Evolutionary conservation across 2,797 vertebrate genomes (phyloP).

Genomic region (Myotis daubentonii): DNA sequence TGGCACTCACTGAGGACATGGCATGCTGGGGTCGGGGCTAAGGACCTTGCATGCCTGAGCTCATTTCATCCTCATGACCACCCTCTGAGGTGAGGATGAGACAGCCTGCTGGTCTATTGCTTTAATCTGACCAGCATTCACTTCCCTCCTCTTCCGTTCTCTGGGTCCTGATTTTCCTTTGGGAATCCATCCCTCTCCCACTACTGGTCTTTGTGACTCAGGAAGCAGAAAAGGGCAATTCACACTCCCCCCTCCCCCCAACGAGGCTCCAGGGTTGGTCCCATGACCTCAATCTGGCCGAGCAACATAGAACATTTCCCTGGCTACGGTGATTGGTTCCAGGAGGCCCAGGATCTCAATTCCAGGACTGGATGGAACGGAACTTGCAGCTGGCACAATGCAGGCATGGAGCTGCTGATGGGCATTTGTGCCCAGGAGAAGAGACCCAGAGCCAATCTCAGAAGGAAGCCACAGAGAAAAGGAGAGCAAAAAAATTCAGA

Average conservation of each 20-base stretch:
- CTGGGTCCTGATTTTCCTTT: not conserved
- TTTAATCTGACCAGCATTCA: not conserved
- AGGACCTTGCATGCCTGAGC: not conserved
- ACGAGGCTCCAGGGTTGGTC: not conserved
- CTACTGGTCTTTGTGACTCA: not conserved
- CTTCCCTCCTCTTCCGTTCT: not conserved
- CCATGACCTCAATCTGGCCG: not conserved
- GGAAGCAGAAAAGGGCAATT: not conserved
- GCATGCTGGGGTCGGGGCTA: rapidly evolving
- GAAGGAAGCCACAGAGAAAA: not conserved
- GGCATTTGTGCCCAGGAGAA: not conserved
- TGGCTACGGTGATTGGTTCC: not conserved
- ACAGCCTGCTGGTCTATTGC: not conserved
- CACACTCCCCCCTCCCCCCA: rapidly evolving
- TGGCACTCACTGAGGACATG: not conserved
- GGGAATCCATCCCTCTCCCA: not conserved
- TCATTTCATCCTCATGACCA: not conserved
- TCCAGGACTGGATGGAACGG: not conserved
- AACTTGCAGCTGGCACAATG: not conserved
- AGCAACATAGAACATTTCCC: not conserved
- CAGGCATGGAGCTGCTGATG: not conserved
- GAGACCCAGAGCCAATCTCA: not conserved
- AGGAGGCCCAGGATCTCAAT: not conserved
- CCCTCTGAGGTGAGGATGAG: not conserved
- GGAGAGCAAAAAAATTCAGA: not conserved